These are phyloP conservation scores for Microdon myrmicae DNA, from an alignment of 2,888 invertebrate genomes.

Conservation along the genomic window DNA sequence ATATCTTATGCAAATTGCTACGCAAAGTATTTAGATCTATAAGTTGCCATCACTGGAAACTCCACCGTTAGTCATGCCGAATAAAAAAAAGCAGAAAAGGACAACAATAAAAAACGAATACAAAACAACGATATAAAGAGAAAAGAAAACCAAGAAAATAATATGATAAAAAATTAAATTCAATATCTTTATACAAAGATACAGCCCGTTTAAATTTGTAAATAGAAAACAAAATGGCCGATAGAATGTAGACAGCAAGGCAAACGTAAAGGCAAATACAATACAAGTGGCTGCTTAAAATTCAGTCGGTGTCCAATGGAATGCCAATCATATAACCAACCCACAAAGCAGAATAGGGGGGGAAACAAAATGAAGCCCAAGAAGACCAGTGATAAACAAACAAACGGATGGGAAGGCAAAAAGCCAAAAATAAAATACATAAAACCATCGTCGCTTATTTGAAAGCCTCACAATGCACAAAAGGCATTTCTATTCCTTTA, in stretches of 20 bases:
- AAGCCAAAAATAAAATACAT: too few relatives aligned
- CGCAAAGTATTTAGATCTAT: slow-evolving; percentile 17
- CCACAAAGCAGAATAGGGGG: slow-evolving; percentile 43
- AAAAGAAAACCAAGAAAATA: neutral
- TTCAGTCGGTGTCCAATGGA: slow-evolving; percentile 48
- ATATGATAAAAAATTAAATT: slow-evolving; percentile 17
- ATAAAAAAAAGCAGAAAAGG: too few relatives aligned
- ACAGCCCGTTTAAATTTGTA: slow-evolving; percentile 8
- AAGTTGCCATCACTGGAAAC: slow-evolving; percentile 30
- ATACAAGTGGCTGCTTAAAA: slow-evolving; percentile 48
- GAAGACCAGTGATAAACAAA: slow-evolving; percentile 39
- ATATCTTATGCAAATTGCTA: slow-evolving; percentile 30
- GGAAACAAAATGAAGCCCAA: slow-evolving; percentile 35
- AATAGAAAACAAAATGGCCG: slow-evolving; percentile 51
- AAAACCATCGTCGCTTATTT: slow-evolving; percentile 26
- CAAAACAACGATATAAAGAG: neutral
- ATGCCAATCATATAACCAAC: slow-evolving; percentile 50
- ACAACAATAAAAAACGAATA: neutral
- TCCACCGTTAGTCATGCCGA: slow-evolving; percentile 39
- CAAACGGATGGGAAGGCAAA: too few relatives aligned
- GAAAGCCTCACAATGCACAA: slow-evolving; percentile 10
- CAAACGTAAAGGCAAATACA: slow-evolving; percentile 31
- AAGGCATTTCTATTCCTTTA: slow-evolving; percentile 18
- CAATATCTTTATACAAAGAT: slow-evolving; percentile 4
- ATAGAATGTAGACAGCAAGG: slow-evolving; percentile 35